These are phyloP conservation scores for Euwallacea fornicatus DNA, from an alignment of 1,140 invertebrate genomes.

Conservation along the genomic window DNA sequence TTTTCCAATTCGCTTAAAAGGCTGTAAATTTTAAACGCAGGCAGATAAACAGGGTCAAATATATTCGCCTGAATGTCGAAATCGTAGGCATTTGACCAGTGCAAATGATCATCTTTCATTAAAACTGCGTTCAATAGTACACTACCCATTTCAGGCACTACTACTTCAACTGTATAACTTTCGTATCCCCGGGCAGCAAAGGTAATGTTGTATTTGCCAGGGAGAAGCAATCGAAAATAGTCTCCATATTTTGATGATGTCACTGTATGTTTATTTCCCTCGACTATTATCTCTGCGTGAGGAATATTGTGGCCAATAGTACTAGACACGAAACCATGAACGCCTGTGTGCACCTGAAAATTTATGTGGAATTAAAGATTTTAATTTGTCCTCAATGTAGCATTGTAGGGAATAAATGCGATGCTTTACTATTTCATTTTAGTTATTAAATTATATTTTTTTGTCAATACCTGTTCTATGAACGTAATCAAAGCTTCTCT, in stretches of 20 bases:
- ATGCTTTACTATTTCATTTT: background rate
- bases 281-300: constrained; percentile 74
- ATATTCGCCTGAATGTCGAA: constrained; percentile 64
- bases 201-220: constrained; percentile 85
- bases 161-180: constrained; percentile 43
- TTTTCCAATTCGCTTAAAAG: constrained; percentile 68
- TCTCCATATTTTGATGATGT: constrained; percentile 76
- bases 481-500: constrained; percentile 79
- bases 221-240: constrained; percentile 88
- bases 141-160: constrained; percentile 66
- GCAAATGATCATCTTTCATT: constrained; percentile 69
- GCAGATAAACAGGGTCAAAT: constrained; percentile 61
- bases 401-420: background rate
- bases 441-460: background rate
- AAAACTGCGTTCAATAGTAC: constrained; percentile 77
- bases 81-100: constrained; percentile 79
- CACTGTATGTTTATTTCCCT: constrained; percentile 72
- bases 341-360: constrained; percentile 77
- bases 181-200: constrained; percentile 64
- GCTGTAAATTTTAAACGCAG: constrained; percentile 63
- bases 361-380: background rate
- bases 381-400: background rate
- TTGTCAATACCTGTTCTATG: constrained; percentile 77
- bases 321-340: constrained; percentile 84
- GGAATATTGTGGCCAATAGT: constrained; percentile 71